These are phyloP conservation scores for Epizoanthus fatuus DNA, from an alignment of 92 coral and sea anemone species.

Conservation along the genomic window DNA sequence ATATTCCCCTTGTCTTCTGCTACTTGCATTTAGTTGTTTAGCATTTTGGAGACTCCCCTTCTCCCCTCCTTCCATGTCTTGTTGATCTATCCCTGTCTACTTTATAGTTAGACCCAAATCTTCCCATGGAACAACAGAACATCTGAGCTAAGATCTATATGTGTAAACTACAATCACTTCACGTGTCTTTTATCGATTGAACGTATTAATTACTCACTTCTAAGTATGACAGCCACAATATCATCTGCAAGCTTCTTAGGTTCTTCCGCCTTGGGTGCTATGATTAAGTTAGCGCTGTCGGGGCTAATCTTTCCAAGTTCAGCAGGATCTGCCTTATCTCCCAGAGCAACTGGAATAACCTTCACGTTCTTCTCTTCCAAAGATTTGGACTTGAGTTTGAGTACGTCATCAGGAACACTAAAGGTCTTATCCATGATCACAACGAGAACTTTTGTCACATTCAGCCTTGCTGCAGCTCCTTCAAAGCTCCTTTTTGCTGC, in stretches of 20 bases:
- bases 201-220: slow-evolving; percentile 50
- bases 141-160: too few relatives aligned
- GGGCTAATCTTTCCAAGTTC: slow-evolving; percentile 79
- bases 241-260: slow-evolving; percentile 78
- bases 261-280: slow-evolving; percentile 68
- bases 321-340: slow-evolving; percentile 72
- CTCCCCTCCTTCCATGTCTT: too few relatives aligned
- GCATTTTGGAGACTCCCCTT: too few relatives aligned
- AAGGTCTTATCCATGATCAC: slow-evolving; percentile 46
- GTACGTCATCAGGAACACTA: slow-evolving; percentile 22
- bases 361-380: slow-evolving; percentile 49
- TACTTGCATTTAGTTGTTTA: too few relatives aligned
- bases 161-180: too few relatives aligned
- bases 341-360: slow-evolving; percentile 91
- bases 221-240: slow-evolving; percentile 71
- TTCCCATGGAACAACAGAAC: too few relatives aligned
- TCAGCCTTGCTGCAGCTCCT: slow-evolving; percentile 73
- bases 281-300: slow-evolving; percentile 66
- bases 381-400: slow-evolving; percentile 19
- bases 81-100: too few relatives aligned
- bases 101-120: too few relatives aligned
- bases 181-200: too few relatives aligned
- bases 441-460: slow-evolving; percentile 77
- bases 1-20: too few relatives aligned
- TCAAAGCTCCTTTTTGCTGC: slow-evolving; percentile 81